Evolutionary conservation across 2,113 vertebrate species (phyloP).

Genomic region (Sinocyclocheilus rhinocerous): DNA sequence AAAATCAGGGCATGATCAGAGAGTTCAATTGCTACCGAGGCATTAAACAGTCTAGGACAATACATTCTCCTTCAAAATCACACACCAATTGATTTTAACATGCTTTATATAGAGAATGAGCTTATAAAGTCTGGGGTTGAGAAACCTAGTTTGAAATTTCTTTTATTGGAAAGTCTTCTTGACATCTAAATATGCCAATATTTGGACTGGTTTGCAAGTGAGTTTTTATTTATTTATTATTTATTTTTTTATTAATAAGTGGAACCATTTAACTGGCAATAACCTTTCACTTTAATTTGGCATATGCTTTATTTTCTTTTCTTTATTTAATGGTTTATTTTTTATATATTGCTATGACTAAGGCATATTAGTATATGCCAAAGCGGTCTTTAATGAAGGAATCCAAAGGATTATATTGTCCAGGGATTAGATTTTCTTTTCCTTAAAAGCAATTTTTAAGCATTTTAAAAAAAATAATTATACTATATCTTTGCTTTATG

Average conservation of each 20-base stretch:
- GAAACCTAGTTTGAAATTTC: slow-evolving; percentile 6
- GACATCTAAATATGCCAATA: neutral
- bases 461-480: slow-evolving; percentile 78
- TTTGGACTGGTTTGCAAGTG: neutral
- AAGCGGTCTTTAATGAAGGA: slow-evolving; percentile 78
- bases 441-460: slow-evolving; percentile 79
- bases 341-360: slow-evolving; percentile 74
- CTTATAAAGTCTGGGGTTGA: neutral
- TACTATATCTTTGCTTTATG: slow-evolving; percentile 79
- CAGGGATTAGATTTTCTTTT: slow-evolving; percentile 71
- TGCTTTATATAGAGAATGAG: slow-evolving; percentile 46
- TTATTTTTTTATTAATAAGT: neutral
- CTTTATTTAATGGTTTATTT: slow-evolving; percentile 51
- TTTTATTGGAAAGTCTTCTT: neutral
- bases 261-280: neutral
- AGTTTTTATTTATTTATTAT: neutral
- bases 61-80: slow-evolving; percentile 34
- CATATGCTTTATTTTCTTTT: neutral
- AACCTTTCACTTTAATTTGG: neutral
- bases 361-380: slow-evolving; percentile 76
- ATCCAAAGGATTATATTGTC: slow-evolving; percentile 78
- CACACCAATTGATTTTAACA: slow-evolving; percentile 49
- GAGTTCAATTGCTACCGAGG: slow-evolving; percentile 28
- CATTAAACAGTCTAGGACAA: slow-evolving; percentile 49
- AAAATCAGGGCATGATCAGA: slow-evolving; percentile 52